Base-by-base conservation (phyloP, 1,140 invertebrate species). In the Zophobas morio region DNA sequence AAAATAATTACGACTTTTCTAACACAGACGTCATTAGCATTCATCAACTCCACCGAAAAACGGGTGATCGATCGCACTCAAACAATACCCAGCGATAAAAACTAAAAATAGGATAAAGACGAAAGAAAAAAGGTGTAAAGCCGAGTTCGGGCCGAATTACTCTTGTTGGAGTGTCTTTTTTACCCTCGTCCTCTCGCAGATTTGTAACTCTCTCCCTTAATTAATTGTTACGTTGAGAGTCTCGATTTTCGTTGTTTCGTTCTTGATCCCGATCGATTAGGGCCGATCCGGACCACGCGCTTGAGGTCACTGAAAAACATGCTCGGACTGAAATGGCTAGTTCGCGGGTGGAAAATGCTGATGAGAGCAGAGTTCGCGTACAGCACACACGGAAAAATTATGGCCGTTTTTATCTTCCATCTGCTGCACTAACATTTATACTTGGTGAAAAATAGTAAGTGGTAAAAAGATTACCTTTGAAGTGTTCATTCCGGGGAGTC, bases 201-300 rank as follows among this genome's bases (percentile, higher is more conserved):
- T 63, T 63, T 63, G 57, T 63, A 39, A 39, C 36, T 63, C 37
- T 42, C 39, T n/a, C 39, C 37, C 35, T 47, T 66, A 66, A 66
- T 47, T 66, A 66, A 66, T 66, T 66, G 60, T 66, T 32, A 42
- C 60, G 60, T 66, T 42, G 60, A 66, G 60, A 36, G 60, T 34
- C 40, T n/a, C 3, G 60, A 40, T 40, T 60, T 60, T 36, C 56
- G 53, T 42, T 66, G 60, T 66, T 66, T 66, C 60, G n/a, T 39
- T 66, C 60, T 66, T 42, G 60, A 66, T 66, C 60, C 60, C 60
- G 39, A 66, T 66, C 60, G 60, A 66, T 66, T 42, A 36, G 60
- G 56, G 36, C 35, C 37, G 32, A 8, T 60, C 35, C 56, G 56
- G 56, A 36, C 56, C 60, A 66, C 33, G 42, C 60, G 60, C 60